Conservation (phyloP, 1,140 invertebrate species). For the Conus ventricosus region DNA sequence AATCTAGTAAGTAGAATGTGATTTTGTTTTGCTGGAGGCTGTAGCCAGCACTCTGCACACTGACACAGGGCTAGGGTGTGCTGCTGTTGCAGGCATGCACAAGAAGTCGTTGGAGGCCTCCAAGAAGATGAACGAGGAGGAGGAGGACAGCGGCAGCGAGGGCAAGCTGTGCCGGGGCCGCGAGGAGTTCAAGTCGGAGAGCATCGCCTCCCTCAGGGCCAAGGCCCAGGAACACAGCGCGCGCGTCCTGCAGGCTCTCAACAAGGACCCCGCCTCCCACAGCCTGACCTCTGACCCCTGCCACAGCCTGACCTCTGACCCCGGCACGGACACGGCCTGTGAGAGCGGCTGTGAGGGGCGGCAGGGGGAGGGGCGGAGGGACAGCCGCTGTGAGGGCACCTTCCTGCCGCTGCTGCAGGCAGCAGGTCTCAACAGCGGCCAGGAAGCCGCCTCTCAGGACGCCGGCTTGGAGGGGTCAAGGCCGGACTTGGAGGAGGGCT, state of each 20-base stretch:
- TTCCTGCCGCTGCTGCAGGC: neutral
- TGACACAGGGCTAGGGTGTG: no score
- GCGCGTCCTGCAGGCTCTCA: slow-evolving; percentile 77
- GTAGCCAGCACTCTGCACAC: no score
- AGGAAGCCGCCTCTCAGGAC: neutral
- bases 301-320: neutral
- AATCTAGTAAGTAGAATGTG: no score
- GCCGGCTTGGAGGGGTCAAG: neutral
- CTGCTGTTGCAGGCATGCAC: slow-evolving; percentile 89
- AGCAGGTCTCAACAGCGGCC: neutral
- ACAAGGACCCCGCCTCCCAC: slow-evolving; percentile 15
- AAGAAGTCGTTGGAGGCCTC: slow-evolving; percentile 98
- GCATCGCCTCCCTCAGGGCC: slow-evolving; percentile 92
- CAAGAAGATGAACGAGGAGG: slow-evolving; percentile 83
- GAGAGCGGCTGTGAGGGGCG: neutral
- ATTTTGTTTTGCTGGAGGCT: no score
- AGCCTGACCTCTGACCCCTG: neutral
- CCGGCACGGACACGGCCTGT: neutral
- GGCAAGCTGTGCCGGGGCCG: slow-evolving; percentile 41
- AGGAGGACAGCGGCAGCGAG: slow-evolving; percentile 49
- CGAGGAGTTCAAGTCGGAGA: slow-evolving; percentile 75
- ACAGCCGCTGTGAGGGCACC: neutral
- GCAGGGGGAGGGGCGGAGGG: neutral
- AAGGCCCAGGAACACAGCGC: slow-evolving; percentile 96
- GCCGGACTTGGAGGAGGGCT: neutral